Conservation (phyloP, 2,113 vertebrate genomes). For the Ailuropoda melanoleuca region DNA sequence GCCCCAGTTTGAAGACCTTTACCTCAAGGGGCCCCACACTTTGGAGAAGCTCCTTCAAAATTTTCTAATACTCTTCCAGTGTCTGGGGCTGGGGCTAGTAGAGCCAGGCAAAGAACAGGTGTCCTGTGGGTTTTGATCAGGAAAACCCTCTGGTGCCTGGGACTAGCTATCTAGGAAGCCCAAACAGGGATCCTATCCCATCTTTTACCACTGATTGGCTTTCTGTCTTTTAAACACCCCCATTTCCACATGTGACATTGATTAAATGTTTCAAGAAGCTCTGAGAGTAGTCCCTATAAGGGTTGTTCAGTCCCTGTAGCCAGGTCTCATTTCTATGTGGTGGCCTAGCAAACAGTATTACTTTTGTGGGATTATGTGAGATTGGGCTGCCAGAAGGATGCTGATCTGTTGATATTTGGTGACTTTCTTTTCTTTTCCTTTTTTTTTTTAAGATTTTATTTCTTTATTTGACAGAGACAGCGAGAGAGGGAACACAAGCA, state of each 20-base stretch:
- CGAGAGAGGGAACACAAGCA: too few relatives aligned
- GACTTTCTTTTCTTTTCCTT: not conserved
- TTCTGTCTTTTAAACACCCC: not conserved
- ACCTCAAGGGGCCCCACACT: not conserved
- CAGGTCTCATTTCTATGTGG: not conserved
- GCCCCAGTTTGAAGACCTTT: not conserved
- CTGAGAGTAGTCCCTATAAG: not conserved
- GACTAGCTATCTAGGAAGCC: not conserved
- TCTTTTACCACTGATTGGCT: not conserved
- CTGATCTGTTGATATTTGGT: not conserved
- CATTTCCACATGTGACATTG: not conserved
- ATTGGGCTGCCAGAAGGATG: not conserved
- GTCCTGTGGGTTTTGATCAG: not conserved
- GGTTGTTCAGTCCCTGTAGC: too few relatives aligned
- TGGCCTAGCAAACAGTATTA: not conserved
- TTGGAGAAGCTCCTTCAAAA: not conserved
- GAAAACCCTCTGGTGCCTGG: not conserved
- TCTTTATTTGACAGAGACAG: too few relatives aligned
- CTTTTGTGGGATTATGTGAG: not conserved
- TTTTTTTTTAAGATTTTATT: too few relatives aligned
- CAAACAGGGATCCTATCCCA: not conserved
- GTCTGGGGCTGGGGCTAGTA: fast-evolving
- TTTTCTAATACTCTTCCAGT: not conserved
- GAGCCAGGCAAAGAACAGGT: not conserved
- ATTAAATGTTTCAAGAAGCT: not conserved